Conservation (phyloP, 2,888 invertebrate species). For the Gisinianus flammeolus region DNA sequence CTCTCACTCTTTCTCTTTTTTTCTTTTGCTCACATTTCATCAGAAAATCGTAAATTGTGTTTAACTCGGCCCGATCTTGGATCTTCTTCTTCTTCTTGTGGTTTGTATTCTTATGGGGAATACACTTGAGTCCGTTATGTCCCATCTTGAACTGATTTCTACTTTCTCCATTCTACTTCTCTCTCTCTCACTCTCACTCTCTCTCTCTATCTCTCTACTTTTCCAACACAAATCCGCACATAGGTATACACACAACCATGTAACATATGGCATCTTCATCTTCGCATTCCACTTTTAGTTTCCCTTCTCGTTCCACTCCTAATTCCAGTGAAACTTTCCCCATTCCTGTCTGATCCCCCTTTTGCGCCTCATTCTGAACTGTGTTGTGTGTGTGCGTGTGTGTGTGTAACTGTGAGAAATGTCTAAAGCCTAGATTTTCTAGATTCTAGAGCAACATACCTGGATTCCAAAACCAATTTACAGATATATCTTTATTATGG, state of each 20-base stretch:
- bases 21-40: too few species aligned
- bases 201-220: background rate
- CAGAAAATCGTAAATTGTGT: too few species aligned
- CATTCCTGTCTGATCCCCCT: background rate
- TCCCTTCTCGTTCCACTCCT: background rate
- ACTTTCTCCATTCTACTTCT: background rate
- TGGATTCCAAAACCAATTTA: too few species aligned
- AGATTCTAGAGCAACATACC: too few species aligned
- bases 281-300: background rate
- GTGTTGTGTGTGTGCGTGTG: too few species aligned
- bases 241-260: background rate
- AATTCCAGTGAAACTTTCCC: background rate
- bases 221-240: background rate
- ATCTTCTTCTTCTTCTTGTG: too few species aligned
- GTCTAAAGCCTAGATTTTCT: too few species aligned
- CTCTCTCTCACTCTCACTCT: background rate
- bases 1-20: too few species aligned
- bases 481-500: too few species aligned
- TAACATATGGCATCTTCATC: background rate
- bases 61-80: too few species aligned
- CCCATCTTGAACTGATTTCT: background rate
- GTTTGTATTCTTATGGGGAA: background rate
- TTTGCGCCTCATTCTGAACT: background rate
- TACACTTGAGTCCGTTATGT: background rate
- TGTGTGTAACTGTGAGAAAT: too few species aligned